Evolutionary conservation across 2,888 invertebrate species (phyloP).

Genomic region (Ochropleura plecta): DNA sequence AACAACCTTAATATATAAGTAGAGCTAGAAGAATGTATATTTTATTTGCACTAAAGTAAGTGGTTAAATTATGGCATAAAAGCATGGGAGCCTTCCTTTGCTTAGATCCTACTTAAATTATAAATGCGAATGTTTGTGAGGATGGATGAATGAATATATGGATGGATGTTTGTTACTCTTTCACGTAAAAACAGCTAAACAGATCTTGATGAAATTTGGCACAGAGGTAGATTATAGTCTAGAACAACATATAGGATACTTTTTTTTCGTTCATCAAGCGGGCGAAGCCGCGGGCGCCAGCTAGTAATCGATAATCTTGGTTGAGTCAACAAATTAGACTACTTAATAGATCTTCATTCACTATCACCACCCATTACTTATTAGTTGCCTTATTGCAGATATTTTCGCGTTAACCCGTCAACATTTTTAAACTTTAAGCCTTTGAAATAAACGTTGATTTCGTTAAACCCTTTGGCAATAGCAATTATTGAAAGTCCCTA

Average conservation of each 20-base stretch:
- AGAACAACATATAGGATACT: too few species aligned
- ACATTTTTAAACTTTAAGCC: neutral
- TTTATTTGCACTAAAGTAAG: slow-evolving; percentile 47
- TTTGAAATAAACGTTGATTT: neutral
- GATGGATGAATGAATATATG: too few species aligned
- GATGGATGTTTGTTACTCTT: too few species aligned
- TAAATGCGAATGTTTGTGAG: too few species aligned
- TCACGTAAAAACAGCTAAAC: too few species aligned
- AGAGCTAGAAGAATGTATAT: slow-evolving; percentile 46
- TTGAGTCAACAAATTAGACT: neutral
- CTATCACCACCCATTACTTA: neutral
- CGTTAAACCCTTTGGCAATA: slow-evolving; percentile 17
- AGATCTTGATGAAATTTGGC: too few species aligned
- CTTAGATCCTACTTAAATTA: too few species aligned
- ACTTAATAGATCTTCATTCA: too few species aligned
- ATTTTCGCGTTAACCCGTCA: neutral
- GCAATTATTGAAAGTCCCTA: slow-evolving; percentile 20
- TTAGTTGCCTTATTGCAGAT: neutral
- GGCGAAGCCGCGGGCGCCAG: too few species aligned
- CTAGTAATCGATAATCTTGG: neutral
- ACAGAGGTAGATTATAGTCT: too few species aligned
- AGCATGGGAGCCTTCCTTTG: too few species aligned
- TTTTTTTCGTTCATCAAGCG: too few species aligned
- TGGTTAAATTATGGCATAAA: neutral
- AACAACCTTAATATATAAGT: slow-evolving; percentile 60